Evolutionary conservation across 2,888 invertebrate genomes (phyloP).

Genomic region (Griposia aprilina): DNA sequence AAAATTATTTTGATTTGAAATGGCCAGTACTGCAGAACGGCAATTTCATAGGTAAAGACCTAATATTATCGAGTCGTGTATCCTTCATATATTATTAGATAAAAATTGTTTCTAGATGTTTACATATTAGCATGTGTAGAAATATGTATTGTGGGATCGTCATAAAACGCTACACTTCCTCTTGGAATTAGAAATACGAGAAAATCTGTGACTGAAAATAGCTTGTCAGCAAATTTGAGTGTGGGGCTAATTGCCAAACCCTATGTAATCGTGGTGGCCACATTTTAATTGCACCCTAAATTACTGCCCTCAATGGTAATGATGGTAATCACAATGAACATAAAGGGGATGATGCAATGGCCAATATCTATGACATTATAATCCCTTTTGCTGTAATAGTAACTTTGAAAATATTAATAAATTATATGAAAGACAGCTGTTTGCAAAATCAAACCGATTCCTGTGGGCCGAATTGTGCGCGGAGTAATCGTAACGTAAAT

Average conservation of each 20-base stretch:
- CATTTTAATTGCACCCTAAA: not conserved
- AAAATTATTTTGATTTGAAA: too few relatives aligned
- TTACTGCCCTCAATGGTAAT: not conserved
- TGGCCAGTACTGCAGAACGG: too few relatives aligned
- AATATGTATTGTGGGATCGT: not conserved
- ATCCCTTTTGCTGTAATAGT: not conserved
- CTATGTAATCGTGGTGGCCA: too few relatives aligned
- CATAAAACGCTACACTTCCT: not conserved
- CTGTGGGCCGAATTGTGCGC: too few relatives aligned
- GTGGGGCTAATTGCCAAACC: too few relatives aligned
- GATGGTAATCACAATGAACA: not conserved
- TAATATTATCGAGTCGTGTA: conserved; percentile 3
- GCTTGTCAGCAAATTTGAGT: not conserved
- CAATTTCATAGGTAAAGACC: too few relatives aligned
- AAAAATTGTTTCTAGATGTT: not conserved
- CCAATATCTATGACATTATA: not conserved
- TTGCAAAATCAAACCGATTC: too few relatives aligned
- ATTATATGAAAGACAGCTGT: too few relatives aligned
- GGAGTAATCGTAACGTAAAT: too few relatives aligned
- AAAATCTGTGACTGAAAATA: not conserved
- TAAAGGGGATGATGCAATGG: not conserved
- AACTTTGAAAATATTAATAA: too few relatives aligned
- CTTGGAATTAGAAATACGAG: not conserved
- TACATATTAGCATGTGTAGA: not conserved
- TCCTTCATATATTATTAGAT: not conserved